These are phyloP conservation scores for Tachysurus fulvidraco DNA, from an alignment of 2,113 vertebrate genomes.

Conservation along the genomic window DNA sequence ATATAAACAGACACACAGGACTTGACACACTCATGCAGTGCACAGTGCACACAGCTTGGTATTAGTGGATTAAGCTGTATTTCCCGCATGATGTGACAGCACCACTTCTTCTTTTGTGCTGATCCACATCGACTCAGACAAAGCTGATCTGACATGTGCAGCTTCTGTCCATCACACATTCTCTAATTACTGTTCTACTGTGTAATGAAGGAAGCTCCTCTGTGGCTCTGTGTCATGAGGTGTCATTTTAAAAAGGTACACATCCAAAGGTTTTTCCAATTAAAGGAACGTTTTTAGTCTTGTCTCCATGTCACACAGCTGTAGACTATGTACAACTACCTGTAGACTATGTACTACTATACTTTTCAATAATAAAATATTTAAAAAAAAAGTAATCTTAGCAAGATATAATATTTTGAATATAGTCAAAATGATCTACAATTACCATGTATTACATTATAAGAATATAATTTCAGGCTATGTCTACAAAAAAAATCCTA, in stretches of 20 bases:
- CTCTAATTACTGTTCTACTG: conserved; percentile 26
- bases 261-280: not conserved
- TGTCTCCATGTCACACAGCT: not conserved
- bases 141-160: conserved; percentile 44
- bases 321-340: not conserved
- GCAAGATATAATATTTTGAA: too few species aligned
- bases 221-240: not conserved
- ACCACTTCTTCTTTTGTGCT: conserved; percentile 66
- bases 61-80: conserved; percentile 42
- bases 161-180: conserved; percentile 34
- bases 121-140: conserved; percentile 62
- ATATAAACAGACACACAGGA: not conserved
- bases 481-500: too few species aligned
- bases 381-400: not conserved
- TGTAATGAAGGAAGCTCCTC: not conserved
- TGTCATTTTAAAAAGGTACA: not conserved
- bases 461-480: too few species aligned
- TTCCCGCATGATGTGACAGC: conserved; percentile 55
- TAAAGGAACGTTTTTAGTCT: not conserved
- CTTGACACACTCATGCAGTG: not conserved
- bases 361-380: not conserved
- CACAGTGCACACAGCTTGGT: not conserved
- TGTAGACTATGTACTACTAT: not conserved
- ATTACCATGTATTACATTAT: too few species aligned
- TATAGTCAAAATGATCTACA: too few species aligned